These are phyloP conservation scores for Cremastobaeus sp. DNA, from an alignment of 2,888 invertebrate species.

Conservation along the genomic window DNA sequence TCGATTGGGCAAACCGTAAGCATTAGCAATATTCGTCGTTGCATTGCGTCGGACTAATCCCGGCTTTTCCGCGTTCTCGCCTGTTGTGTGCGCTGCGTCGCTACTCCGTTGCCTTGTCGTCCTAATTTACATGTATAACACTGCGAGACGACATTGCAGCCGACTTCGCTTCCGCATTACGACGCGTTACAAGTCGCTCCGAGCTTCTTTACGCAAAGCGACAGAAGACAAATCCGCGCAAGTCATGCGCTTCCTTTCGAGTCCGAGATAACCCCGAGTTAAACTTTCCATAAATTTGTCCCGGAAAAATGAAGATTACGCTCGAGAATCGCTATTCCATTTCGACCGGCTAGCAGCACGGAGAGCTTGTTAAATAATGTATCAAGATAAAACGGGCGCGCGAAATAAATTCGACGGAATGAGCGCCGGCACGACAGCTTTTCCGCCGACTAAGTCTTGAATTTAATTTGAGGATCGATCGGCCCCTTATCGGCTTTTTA, in stretches of 20 bases:
- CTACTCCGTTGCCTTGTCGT: conserved; percentile 40
- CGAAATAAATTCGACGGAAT: conserved; percentile 13
- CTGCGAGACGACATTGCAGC: conserved; percentile 55
- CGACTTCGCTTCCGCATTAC: conserved; percentile 61
- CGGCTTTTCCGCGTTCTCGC: conserved; percentile 53
- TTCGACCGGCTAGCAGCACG: conserved; percentile 1
- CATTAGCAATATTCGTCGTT: conserved; percentile 12
- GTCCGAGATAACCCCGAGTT: conserved; percentile 37
- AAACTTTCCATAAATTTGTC: conserved; percentile 52
- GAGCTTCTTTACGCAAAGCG: conserved; percentile 48
- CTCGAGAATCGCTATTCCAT: conserved; percentile 11
- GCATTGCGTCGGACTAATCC: conserved; percentile 44
- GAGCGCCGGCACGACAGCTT: not conserved
- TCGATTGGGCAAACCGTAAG: conserved; percentile 17
- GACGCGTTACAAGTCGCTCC: conserved; percentile 59
- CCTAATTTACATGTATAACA: conserved; percentile 62
- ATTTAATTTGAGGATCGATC: conserved; percentile 12
- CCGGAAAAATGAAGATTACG: conserved; percentile 36
- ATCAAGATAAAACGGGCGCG: conserved; percentile 20
- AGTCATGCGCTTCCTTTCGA: conserved; percentile 38
- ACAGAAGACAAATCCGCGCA: conserved; percentile 49
- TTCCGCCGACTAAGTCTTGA: not conserved
- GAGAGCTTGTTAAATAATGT: conserved; percentile 26
- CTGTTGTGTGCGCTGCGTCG: conserved; percentile 40
- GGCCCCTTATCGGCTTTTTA: conserved; percentile 16